Evolutionary conservation across 2,113 vertebrate species (phyloP).

Genomic region (Zapornia atra): DNA sequence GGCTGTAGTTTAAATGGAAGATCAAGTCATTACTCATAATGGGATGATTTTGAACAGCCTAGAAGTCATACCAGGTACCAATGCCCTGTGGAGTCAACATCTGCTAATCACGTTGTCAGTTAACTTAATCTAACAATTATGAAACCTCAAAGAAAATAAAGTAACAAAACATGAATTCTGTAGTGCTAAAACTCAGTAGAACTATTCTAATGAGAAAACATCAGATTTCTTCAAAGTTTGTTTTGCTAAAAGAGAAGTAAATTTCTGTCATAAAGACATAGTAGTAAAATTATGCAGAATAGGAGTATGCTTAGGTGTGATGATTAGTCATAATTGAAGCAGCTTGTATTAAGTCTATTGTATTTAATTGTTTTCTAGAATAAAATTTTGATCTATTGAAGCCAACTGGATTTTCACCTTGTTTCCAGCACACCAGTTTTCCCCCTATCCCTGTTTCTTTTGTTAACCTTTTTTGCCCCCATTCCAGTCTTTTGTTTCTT

Average conservation of each 20-base stretch:
- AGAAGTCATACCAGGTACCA: background rate
- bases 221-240: background rate
- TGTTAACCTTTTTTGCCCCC: background rate
- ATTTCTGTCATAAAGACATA: background rate
- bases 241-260: background rate
- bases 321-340: background rate
- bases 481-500: conserved; percentile 6
- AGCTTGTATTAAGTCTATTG: background rate
- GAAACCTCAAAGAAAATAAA: background rate
- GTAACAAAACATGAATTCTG: background rate
- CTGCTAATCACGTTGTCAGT: background rate
- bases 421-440: background rate
- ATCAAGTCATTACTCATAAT: background rate
- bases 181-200: background rate
- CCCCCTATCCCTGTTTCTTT: background rate
- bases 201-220: background rate
- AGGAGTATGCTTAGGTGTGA: background rate
- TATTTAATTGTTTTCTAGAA: background rate
- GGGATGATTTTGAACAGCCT: background rate
- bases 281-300: background rate
- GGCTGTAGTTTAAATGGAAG: background rate
- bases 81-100: background rate
- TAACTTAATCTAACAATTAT: background rate
- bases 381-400: background rate
- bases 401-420: background rate